Base-by-base conservation (phyloP, 2,113 vertebrate genomes). In the Gobiocypris rarus region DNA sequence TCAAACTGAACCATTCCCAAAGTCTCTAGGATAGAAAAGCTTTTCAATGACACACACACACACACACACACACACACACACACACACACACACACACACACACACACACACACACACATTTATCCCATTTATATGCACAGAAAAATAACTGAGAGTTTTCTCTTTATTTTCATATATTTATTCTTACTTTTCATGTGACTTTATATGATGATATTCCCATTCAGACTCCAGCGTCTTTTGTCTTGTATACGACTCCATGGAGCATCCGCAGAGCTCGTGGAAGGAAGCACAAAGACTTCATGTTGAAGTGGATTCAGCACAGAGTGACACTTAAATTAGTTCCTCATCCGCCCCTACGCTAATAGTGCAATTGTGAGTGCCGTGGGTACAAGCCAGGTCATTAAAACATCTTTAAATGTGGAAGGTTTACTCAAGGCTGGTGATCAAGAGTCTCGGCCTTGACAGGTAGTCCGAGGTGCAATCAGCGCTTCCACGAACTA, bases 271-370 rank as follows among this genome's bases (percentile, higher is more conserved):
- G 10, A 22, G 5, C 22, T 5, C 3, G 28, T 3, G 6, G 19
- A 76, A 38, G 54, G 28, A 17, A 45, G 31, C 58, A 79, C 76
- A 79, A 79, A 81, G 78, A 67, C 61, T 31, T 63, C 19, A 82
- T 50, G 54, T 83, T 85, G 73, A 85, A 87, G 87, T 73, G 71
- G 85, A 87, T 89, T 43, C 79, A 77, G 63, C 31, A 9, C 82
- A 90, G 89, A 90, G 85, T 90, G 90, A 90, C 90, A 90, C 89
- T 92, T 90, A 88, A 92, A 90, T 90, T 90, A 91, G 85, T 82
- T 85, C 24, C 71, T 77, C 61, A 71, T 87, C 86, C 78, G 81
- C 71, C 61, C 50, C 45, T n/a, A 82, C 75, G 82, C 81, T 89
- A 89, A 91, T 86, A 84, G 88, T 88, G 76, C 82, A 80, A 83